Conservation (phyloP, 2,888 invertebrate genomes). For the Oscheius onirici region DNA sequence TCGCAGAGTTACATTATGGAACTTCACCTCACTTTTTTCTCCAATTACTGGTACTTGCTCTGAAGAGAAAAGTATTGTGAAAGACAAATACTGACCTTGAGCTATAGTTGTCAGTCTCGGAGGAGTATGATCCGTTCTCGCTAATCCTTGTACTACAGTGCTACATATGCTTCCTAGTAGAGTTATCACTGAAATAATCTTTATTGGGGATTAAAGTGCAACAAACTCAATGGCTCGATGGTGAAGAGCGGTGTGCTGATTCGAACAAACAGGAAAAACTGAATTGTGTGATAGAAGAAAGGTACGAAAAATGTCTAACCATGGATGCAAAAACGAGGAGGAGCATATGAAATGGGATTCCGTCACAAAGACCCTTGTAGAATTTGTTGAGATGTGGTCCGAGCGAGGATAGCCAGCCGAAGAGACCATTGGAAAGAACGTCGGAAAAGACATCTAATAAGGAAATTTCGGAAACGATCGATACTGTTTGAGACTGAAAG, state of each 20-base stretch:
- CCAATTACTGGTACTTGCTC: too few relatives aligned
- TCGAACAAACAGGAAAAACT: conserved; percentile 30
- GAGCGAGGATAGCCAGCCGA: conserved; percentile 27
- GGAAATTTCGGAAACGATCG: conserved; percentile 28
- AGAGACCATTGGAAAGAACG: conserved; percentile 31
- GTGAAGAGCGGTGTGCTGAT: conserved; percentile 26
- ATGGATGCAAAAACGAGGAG: conserved; percentile 15
- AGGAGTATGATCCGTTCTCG: too few relatives aligned
- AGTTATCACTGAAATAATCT: conserved; percentile 29
- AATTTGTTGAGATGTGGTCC: conserved; percentile 33
- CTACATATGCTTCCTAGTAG: conserved; percentile 13
- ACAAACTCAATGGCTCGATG: conserved; percentile 30
- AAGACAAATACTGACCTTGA: too few relatives aligned
- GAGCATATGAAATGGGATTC: conserved; percentile 11
- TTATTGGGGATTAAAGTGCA: too few relatives aligned
- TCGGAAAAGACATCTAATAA: conserved; percentile 28
- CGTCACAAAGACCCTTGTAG: conserved; percentile 23
- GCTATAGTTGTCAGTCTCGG: too few relatives aligned
- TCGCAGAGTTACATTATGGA: not conserved
- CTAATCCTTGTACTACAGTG: not conserved
- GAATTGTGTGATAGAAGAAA: not conserved
- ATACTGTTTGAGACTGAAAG: conserved; percentile 32
- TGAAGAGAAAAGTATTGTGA: too few relatives aligned
- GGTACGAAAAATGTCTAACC: not conserved
- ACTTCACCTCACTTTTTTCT: not conserved